Percentiles rank a stretch among this genome's conserved stretches.
phyloP scores from a whole-genome alignment of 2,113 vertebrate species.

The Melierax canorus region DNA sequence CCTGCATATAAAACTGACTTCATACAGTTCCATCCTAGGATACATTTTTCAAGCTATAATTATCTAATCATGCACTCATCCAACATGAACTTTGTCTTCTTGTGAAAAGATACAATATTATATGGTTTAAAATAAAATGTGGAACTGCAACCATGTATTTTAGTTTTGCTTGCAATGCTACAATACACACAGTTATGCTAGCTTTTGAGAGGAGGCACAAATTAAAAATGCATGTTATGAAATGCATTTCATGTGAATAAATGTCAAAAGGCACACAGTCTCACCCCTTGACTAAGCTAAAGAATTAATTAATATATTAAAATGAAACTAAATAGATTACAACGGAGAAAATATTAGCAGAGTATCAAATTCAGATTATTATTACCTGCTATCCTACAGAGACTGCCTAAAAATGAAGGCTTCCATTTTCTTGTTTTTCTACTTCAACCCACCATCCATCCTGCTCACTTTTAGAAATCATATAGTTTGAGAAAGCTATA shows the following conservation, averaged over 20 bases:
- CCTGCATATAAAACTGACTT: neutral
- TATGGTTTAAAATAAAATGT: neutral
- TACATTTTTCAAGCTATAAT: neutral
- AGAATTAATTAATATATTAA: neutral
- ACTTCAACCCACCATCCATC: neutral
- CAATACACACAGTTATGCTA: neutral
- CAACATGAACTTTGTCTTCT: slow-evolving; percentile 5
- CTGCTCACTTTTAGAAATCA: neutral
- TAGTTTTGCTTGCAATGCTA: neutral
- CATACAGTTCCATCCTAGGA: neutral
- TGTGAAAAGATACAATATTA: neutral
- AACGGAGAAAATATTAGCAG: neutral
- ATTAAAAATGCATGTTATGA: neutral
- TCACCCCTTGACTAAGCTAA: neutral
- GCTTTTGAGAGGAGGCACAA: neutral
- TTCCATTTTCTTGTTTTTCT: neutral
- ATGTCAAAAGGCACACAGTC: neutral
- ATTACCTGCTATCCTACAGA: neutral
- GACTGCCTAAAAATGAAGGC: slow-evolving; percentile 5
- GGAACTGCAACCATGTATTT: neutral
- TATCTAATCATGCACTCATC: slow-evolving; percentile 26
- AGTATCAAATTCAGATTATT: neutral
- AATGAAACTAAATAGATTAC: neutral
- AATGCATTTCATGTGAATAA: slow-evolving; percentile 7
- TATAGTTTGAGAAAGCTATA: neutral